Conservation (phyloP, 2,113 vertebrate genomes). For the Falco punctatus region DNA sequence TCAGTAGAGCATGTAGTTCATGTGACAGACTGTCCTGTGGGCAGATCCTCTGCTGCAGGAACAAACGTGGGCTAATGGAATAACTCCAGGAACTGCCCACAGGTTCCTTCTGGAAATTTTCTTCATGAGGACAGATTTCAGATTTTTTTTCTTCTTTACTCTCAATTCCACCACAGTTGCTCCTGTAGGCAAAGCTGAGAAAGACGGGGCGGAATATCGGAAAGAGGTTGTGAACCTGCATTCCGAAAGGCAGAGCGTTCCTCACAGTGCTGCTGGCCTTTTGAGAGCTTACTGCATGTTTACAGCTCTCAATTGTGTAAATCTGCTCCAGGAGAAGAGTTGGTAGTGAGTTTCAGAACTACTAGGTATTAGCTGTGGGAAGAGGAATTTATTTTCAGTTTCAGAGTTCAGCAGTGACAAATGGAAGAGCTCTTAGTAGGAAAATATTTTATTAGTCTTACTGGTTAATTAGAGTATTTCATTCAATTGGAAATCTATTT, state of each 20-base stretch:
- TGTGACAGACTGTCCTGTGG: conserved; percentile 39
- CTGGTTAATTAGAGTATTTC: background rate
- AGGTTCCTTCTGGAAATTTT: conserved; percentile 3
- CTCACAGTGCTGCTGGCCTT: background rate
- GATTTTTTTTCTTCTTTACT: background rate
- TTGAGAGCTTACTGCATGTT: background rate
- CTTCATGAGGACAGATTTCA: background rate
- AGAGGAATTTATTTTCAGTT: background rate
- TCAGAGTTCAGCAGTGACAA: background rate
- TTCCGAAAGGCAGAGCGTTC: background rate
- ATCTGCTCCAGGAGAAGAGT: background rate
- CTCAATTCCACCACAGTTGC: accelerated
- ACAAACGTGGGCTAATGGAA: conserved; percentile 27
- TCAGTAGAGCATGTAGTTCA: conserved; percentile 41
- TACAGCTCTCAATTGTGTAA: background rate
- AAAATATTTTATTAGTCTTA: background rate
- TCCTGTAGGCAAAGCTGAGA: background rate
- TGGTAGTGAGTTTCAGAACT: background rate
- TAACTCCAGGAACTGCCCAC: background rate
- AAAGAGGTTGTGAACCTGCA: background rate
- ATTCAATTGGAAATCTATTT: background rate
- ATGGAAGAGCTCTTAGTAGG: background rate
- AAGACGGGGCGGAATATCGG: background rate
- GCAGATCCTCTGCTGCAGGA: conserved; percentile 11
- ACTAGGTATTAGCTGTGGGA: background rate